Conservation (phyloP, 2,888 invertebrate genomes). For the Anagyrus pseudococci region DNA sequence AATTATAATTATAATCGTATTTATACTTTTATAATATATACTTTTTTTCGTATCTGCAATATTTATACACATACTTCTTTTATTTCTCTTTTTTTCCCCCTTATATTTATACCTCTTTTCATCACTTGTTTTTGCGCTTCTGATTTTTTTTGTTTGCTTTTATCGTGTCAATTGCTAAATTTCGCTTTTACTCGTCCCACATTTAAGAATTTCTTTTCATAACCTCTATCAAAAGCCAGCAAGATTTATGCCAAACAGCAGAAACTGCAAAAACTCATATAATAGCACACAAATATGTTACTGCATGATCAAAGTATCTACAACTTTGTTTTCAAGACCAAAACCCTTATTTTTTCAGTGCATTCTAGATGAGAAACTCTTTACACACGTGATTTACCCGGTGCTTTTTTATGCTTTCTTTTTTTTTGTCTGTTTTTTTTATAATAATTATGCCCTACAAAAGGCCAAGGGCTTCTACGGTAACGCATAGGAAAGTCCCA, state of each 20-base stretch:
- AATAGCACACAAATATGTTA: too few relatives aligned
- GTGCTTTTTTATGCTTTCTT: neutral
- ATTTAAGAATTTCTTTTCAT: too few relatives aligned
- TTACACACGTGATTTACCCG: constrained; percentile 11
- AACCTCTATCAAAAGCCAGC: too few relatives aligned
- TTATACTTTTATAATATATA: constrained; percentile 60
- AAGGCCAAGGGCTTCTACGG: constrained; percentile 11
- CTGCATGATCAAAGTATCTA: too few relatives aligned
- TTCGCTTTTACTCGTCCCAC: constrained; percentile 17
- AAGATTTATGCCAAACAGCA: too few relatives aligned
- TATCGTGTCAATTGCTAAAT: constrained; percentile 23
- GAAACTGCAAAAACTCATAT: too few relatives aligned
- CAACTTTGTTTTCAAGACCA: too few relatives aligned
- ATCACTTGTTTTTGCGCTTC: constrained; percentile 43
- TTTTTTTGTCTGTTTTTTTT: too few relatives aligned
- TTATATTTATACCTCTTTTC: constrained; percentile 47
- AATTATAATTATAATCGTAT: constrained; percentile 61
- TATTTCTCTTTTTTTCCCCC: constrained; percentile 15
- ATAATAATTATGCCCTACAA: neutral
- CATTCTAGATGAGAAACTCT: constrained; percentile 8
- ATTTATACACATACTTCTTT: constrained; percentile 53
- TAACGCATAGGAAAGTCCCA: constrained; percentile 2
- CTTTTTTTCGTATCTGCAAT: constrained; percentile 41
- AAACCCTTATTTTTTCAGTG: too few relatives aligned
- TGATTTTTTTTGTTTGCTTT: constrained; percentile 22